phyloP scores from a whole-genome alignment of 2,797 vertebrate genomes.

The Huso huso region DNA sequence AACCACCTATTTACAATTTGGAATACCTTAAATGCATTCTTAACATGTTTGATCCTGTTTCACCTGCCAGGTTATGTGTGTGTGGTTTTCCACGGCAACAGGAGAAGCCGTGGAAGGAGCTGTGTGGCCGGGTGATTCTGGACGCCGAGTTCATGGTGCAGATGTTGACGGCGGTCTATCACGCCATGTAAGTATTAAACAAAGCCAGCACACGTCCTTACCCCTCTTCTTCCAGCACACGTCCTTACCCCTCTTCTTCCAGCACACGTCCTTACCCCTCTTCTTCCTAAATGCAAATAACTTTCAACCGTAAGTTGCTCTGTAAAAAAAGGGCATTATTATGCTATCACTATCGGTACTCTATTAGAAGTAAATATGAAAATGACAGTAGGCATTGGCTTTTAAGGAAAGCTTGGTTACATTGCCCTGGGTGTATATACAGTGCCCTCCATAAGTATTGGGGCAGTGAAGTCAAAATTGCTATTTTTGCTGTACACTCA shows the following conservation, averaged over 20 bases:
- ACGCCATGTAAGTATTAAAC: constrained; percentile 76
- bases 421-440: no score
- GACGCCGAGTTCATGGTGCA: constrained; percentile 97
- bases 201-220: neutral
- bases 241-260: neutral
- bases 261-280: neutral
- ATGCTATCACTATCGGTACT: no score
- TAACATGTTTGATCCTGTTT: neutral
- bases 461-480: no score
- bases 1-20: no score
- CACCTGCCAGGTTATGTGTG: constrained; percentile 72
- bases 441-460: no score
- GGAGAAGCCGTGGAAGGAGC: constrained; percentile 86
- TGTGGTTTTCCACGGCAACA: constrained; percentile 93
- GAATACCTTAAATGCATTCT: no score
- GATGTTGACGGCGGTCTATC: constrained; percentile 90
- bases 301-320: no score
- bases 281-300: neutral
- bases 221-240: neutral
- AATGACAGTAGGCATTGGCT: no score
- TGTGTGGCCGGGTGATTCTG: constrained; percentile 80
- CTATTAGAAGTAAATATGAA: no score
- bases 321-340: no score
- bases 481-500: no score
- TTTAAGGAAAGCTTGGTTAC: no score